Evolutionary conservation across 2,797 vertebrate genomes (phyloP).

Genomic region (Triplophysa yarkandensis): DNA sequence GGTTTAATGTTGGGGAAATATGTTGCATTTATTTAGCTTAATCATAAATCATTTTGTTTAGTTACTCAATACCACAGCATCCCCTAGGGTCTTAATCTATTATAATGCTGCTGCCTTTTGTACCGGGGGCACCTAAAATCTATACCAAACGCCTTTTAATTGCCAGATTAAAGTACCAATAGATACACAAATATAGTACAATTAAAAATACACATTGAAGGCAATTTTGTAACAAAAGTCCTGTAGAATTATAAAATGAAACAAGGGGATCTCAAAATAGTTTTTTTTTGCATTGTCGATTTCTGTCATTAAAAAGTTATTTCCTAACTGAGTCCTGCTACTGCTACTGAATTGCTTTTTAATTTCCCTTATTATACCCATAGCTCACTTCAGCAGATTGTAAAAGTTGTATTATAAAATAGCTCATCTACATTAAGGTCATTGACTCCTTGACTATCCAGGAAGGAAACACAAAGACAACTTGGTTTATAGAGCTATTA

Average conservation of each 20-base stretch:
- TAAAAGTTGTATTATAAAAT: constrained; percentile 38
- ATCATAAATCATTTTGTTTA: constrained; percentile 84
- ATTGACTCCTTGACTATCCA: constrained; percentile 38
- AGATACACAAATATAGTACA: constrained; percentile 4
- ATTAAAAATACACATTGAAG: not conserved
- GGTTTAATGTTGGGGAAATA: constrained; percentile 65
- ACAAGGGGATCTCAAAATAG: no score
- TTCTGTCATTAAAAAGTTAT: no score
- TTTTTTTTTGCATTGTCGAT: no score
- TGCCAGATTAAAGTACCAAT: constrained; percentile 73
- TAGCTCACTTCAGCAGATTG: constrained; percentile 24
- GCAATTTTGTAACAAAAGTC: not conserved
- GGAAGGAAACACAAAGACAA: constrained; percentile 49
- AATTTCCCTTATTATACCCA: constrained; percentile 39
- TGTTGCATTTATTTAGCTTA: constrained; percentile 73
- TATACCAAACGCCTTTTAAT: constrained; percentile 81
- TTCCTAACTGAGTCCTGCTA: not conserved
- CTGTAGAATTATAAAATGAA: no score
- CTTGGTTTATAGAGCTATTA: constrained; percentile 58
- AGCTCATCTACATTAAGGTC: constrained; percentile 42
- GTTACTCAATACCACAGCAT: constrained; percentile 77
- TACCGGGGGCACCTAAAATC: constrained; percentile 78
- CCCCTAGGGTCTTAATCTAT: constrained; percentile 77
- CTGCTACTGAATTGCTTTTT: constrained; percentile 35
- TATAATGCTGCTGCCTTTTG: constrained; percentile 76